Percentiles rank a stretch among this genome's conserved stretches.
These are phyloP conservation scores for Penaeus monodon DNA, from an alignment of 2,888 invertebrate species.

Conservation along the genomic window DNA sequence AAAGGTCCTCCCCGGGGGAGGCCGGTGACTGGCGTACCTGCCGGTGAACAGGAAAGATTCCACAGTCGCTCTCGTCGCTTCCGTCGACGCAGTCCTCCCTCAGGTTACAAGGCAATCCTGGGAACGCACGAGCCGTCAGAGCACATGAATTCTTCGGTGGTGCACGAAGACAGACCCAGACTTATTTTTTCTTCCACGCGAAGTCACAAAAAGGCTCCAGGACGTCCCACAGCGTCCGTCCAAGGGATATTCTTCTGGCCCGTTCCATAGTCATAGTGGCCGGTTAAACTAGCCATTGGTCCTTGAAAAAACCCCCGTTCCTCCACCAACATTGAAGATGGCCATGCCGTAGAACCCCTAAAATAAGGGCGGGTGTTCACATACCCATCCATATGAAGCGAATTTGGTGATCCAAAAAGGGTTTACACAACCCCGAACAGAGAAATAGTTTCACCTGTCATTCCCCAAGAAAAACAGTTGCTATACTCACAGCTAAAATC, in stretches of 20 bases:
- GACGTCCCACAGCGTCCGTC: constrained; percentile 7
- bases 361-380: no score
- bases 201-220: constrained; percentile 12
- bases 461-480: no score
- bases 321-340: background rate
- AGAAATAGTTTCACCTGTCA: no score
- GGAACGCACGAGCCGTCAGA: constrained; percentile 25
- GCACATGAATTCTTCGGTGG: constrained; percentile 23
- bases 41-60: constrained; percentile 17
- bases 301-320: constrained; percentile 3
- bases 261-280: background rate
- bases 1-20: constrained; percentile 16
- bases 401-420: no score
- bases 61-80: constrained; percentile 33
- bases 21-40: constrained; percentile 28
- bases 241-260: constrained; percentile 9
- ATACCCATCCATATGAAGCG: no score
- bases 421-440: no score
- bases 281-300: background rate
- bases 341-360: no score
- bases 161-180: constrained; percentile 19
- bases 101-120: constrained; percentile 20
- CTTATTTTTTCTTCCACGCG: background rate
- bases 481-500: no score
- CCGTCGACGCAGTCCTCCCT: constrained; percentile 27